These are phyloP conservation scores for Amphimallon solstitiale DNA, from an alignment of 2,888 invertebrate genomes.

Conservation along the genomic window DNA sequence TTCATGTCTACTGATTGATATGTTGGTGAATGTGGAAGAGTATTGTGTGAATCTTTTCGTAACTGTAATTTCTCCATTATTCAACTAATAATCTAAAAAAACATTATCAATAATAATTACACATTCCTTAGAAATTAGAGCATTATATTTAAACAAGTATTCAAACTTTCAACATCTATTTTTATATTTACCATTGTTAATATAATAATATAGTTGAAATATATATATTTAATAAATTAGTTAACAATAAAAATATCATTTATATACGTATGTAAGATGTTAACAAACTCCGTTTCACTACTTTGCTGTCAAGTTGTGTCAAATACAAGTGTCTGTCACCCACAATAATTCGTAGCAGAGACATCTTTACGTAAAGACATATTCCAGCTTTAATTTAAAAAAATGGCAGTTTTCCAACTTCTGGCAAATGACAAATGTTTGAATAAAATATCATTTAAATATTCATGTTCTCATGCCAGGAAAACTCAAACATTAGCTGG, in stretches of 20 bases:
- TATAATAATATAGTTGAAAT: not conserved
- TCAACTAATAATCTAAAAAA: constrained; percentile 54
- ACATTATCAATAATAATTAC: not conserved
- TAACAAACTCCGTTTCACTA: not conserved
- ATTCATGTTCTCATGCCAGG: too few relatives aligned
- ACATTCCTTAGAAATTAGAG: not conserved
- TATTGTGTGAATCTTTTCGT: constrained; percentile 67
- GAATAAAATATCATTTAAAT: too few relatives aligned
- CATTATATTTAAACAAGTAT: not conserved
- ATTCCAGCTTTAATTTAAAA: too few relatives aligned
- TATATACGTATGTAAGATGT: not conserved
- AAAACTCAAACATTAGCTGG: too few relatives aligned
- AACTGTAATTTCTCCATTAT: constrained; percentile 79
- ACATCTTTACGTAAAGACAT: too few relatives aligned
- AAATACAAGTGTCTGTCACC: too few relatives aligned
- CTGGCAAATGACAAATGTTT: too few relatives aligned
- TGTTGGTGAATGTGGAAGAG: constrained; percentile 66
- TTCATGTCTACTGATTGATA: constrained; percentile 72
- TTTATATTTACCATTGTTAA: constrained; percentile 13
- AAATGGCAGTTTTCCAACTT: too few relatives aligned
- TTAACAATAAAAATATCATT: constrained; percentile 5
- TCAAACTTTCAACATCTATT: not conserved
- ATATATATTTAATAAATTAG: constrained; percentile 13
- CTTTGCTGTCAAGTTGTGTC: constrained; percentile 2
- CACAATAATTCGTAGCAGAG: too few relatives aligned